These are phyloP conservation scores for Flexamia atlantica DNA, from an alignment of 2,888 invertebrate genomes.

Conservation along the genomic window DNA sequence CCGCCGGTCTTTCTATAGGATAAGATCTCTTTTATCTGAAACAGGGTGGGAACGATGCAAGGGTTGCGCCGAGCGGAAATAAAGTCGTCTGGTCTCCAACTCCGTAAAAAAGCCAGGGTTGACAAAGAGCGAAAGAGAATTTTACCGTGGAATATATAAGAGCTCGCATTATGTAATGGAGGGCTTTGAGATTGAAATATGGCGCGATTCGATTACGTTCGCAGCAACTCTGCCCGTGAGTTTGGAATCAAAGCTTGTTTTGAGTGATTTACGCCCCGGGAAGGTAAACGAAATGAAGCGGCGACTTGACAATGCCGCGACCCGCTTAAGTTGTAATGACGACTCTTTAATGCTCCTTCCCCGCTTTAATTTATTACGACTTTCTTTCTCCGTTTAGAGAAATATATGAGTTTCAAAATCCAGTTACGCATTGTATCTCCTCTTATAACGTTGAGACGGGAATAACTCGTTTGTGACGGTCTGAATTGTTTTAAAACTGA, in stretches of 20 bases:
- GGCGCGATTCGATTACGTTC: slow-evolving; percentile 7
- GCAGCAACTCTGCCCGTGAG: neutral
- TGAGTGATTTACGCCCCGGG: slow-evolving; percentile 19
- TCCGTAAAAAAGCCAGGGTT: neutral
- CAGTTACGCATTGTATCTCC: slow-evolving; percentile 32
- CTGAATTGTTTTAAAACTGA: neutral
- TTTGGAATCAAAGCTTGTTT: slow-evolving; percentile 28
- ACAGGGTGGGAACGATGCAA: slow-evolving; percentile 34
- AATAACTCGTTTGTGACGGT: slow-evolving; percentile 13
- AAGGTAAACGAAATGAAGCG: slow-evolving; percentile 16
- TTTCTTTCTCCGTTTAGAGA: slow-evolving; percentile 3
- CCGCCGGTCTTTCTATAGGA: slow-evolving; percentile 21
- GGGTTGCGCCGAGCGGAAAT: slow-evolving; percentile 6
- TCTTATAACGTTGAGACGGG: neutral
- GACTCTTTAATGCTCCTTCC: slow-evolving; percentile 45
- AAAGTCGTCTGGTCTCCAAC: slow-evolving; percentile 41
- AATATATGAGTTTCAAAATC: slow-evolving; percentile 51
- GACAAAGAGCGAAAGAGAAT: slow-evolving; percentile 44
- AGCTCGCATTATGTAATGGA: slow-evolving; percentile 5
- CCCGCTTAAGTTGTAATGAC: slow-evolving; percentile 45
- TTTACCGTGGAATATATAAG: neutral
- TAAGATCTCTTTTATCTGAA: slow-evolving; percentile 51
- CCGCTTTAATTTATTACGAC: slow-evolving; percentile 27
- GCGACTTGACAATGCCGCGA: slow-evolving; percentile 10
- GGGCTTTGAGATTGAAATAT: slow-evolving; percentile 51